Percentiles rank a stretch among this genome's conserved stretches.
Conservation (phyloP, 53 echinoderm and acorn worm genomes). For the Antedon mediterranea region DNA sequence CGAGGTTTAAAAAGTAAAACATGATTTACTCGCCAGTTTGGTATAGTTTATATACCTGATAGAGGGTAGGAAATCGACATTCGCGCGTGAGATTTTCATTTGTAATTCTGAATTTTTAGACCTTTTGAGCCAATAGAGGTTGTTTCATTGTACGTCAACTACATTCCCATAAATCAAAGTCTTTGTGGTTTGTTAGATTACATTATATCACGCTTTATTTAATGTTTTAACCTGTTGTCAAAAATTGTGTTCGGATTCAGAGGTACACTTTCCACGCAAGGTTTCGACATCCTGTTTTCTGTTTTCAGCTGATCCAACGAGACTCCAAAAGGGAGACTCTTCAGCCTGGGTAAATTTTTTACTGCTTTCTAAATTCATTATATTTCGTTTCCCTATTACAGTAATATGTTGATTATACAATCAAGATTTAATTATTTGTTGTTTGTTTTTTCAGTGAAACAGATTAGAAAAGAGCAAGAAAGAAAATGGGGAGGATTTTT, state of each 20-base stretch:
- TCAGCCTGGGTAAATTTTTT: too few species aligned
- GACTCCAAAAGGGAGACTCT: too few species aligned
- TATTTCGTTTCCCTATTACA: too few species aligned
- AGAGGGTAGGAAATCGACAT: not conserved
- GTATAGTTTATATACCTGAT: too few species aligned
- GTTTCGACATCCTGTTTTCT: not conserved
- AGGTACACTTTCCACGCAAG: too few species aligned
- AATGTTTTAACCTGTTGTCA: not conserved
- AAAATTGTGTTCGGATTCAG: not conserved
- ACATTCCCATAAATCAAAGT: not conserved
- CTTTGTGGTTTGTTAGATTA: not conserved
- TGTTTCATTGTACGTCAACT: not conserved
- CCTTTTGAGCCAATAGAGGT: not conserved
- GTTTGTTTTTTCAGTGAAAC: too few species aligned
- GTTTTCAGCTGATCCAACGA: not conserved
- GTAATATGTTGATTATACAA: too few species aligned
- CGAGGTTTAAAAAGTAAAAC: too few species aligned
- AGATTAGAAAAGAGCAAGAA: not conserved
- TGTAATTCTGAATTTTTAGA: not conserved
- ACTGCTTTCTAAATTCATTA: too few species aligned
- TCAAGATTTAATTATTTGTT: too few species aligned
- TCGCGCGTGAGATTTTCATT: not conserved
- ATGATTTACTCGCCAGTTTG: too few species aligned
- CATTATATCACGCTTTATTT: not conserved
- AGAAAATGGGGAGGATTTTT: slow-evolving; percentile 72